phyloP scores from a whole-genome alignment of 2,797 vertebrate genomes.

The Urocyon cinereoargenteus region DNA sequence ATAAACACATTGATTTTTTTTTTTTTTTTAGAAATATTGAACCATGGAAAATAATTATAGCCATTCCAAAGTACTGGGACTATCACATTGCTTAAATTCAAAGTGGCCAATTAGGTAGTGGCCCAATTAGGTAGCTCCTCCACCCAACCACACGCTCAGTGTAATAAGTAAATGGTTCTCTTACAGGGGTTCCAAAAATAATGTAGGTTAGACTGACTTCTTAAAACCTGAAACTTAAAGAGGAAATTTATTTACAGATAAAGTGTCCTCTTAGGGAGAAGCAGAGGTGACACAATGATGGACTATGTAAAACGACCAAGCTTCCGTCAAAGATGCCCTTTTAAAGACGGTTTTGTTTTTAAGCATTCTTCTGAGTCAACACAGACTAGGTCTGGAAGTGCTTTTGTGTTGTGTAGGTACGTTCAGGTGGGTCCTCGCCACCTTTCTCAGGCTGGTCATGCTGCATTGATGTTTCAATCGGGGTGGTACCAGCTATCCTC shows the following conservation, averaged over 20 bases:
- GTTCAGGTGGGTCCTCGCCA: background rate
- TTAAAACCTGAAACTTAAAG: slow-evolving; percentile 18
- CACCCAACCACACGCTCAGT: background rate
- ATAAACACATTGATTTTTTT: slow-evolving; percentile 46
- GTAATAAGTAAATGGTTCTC: background rate
- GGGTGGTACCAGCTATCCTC: background rate
- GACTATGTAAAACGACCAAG: background rate
- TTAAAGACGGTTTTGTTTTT: slow-evolving; percentile 3
- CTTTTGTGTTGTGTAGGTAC: background rate
- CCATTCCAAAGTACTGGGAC: slow-evolving; percentile 31
- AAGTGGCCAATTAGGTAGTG: slow-evolving; percentile 19
- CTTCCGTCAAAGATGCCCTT: background rate
- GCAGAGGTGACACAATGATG: slow-evolving; percentile 54
- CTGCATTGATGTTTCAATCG: background rate
- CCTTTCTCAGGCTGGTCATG: background rate
- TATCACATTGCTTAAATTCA: slow-evolving; percentile 26
- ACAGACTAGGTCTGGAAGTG: background rate
- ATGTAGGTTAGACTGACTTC: background rate
- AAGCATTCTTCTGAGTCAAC: background rate
- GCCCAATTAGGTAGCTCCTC: background rate
- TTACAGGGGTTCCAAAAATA: slow-evolving; percentile 17
- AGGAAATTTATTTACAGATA: slow-evolving; percentile 14
- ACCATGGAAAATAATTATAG: slow-evolving; percentile 64
- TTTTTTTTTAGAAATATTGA: slow-evolving; percentile 48
- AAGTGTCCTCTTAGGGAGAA: background rate